Evolutionary conservation across 2,888 invertebrate genomes (phyloP), one percentile per base, ranked within the genome.

Genomic region (Herminia tarsipennalis): DNA sequence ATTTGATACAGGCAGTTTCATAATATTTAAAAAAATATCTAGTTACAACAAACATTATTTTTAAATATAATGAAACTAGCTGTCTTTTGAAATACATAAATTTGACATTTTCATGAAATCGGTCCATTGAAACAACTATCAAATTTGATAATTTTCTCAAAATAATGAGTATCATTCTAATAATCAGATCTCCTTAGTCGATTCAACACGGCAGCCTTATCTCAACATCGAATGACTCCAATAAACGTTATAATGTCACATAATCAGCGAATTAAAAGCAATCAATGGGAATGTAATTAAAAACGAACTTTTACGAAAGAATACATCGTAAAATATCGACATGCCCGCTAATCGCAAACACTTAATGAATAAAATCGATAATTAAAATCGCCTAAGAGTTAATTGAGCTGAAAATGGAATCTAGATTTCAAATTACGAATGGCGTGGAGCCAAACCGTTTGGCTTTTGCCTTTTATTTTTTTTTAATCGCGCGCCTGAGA

Each of bases 391-490:
- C 76, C 76, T 77, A 66, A 69, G 66, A 78, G 80, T 86, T 86
- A 88, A 89, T 88, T 86, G 88, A 86, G 81, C 85, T 86, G 87
- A 85, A 88, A 89, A 90, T 90, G 82, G 84, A 83, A 88, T 81
- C 77, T 76, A 70, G 72, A 66, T 73, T 83, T 70, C 60, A 67
- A 72, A 66, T 73, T 66, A 64, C 61, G 54, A 65, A 68, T 59
- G 54, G 57, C 54, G 48, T 57, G 47, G 56, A 52, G 57, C 49
- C 54, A 46, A 66, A 59, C 50, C 49, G 35, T 48, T 66, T 54
- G 55, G 49, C 50, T 50, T 48, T 40, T 44, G 47, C 41, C 24
- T 51, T 39, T 33, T 36, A 13, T 37, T 53, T 46, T 51, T 52
- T 51, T 36, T 6, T 41, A 32, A n/a, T n/a, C n/a, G n/a, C 30